phyloP scores from a whole-genome alignment of 2,888 invertebrate genomes.

The Cantharis rufa region DNA sequence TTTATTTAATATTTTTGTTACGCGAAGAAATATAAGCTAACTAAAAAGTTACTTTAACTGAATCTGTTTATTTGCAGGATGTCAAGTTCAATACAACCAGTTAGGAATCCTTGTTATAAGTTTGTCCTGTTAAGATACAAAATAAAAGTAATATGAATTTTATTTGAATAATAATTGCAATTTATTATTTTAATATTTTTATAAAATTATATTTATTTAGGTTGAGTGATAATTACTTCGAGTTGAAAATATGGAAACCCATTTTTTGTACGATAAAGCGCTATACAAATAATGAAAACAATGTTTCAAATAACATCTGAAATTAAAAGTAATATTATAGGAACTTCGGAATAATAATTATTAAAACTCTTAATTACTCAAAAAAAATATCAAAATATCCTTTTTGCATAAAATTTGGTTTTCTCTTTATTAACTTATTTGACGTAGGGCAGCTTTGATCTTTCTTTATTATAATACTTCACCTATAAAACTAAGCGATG shows the following conservation, averaged over 20 bases:
- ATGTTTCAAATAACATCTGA: neutral
- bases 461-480: neutral
- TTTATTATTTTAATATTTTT: too few species aligned
- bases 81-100: too few species aligned
- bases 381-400: neutral
- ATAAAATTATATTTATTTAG: too few species aligned
- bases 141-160: too few species aligned
- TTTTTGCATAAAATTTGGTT: neutral
- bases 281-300: neutral
- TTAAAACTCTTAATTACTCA: neutral
- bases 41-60: too few species aligned
- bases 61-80: too few species aligned
- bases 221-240: too few species aligned
- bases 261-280: neutral
- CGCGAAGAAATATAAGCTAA: too few species aligned
- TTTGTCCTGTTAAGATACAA: too few species aligned
- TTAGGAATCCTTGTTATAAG: too few species aligned
- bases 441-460: neutral
- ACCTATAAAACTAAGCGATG: neutral
- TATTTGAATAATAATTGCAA: too few species aligned
- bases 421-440: neutral
- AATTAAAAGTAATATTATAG: neutral
- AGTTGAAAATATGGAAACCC: neutral
- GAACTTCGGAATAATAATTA: neutral
- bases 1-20: too few species aligned